A percentile compares a stretch with the other conserved stretches of the same genome.
These are phyloP conservation scores for Nycticebus coucang DNA, from an alignment of 2,113 vertebrate species.

Conservation along the genomic window DNA sequence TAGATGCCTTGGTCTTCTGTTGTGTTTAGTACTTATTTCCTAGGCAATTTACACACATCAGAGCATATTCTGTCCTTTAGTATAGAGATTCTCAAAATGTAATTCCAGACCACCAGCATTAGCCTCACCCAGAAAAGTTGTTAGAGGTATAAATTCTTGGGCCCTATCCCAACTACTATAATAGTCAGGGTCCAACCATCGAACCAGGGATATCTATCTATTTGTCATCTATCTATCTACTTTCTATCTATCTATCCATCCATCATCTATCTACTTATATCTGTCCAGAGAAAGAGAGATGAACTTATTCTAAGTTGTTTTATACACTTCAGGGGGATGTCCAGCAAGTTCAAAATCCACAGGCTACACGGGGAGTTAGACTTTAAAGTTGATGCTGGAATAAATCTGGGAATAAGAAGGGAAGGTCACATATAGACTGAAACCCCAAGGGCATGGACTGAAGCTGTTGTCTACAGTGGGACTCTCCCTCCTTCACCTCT, in stretches of 20 bases:
- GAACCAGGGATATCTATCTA: neutral
- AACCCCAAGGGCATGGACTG: too few species aligned
- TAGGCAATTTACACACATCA: too few species aligned
- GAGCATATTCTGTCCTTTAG: neutral
- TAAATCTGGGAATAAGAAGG: too few species aligned
- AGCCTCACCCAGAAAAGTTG: neutral
- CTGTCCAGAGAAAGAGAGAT: neutral
- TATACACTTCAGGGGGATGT: too few species aligned
- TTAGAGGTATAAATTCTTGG: neutral
- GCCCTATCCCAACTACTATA: neutral
- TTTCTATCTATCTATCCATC: too few species aligned
- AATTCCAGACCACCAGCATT: too few species aligned
- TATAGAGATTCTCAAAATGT: neutral
- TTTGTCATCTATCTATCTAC: too few species aligned
- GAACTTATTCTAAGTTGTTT: neutral
- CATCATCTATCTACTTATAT: too few species aligned
- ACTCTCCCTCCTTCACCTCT: neutral
- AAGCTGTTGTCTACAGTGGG: too few species aligned
- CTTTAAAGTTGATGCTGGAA: too few species aligned
- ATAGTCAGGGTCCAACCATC: neutral
- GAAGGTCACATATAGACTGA: neutral
- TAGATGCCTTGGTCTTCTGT: neutral
- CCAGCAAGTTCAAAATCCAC: too few species aligned
- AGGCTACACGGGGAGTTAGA: too few species aligned
- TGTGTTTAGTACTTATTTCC: neutral